phyloP scores from a whole-genome alignment of 2,888 invertebrate species.

The Temnothorax unifasciatus region DNA sequence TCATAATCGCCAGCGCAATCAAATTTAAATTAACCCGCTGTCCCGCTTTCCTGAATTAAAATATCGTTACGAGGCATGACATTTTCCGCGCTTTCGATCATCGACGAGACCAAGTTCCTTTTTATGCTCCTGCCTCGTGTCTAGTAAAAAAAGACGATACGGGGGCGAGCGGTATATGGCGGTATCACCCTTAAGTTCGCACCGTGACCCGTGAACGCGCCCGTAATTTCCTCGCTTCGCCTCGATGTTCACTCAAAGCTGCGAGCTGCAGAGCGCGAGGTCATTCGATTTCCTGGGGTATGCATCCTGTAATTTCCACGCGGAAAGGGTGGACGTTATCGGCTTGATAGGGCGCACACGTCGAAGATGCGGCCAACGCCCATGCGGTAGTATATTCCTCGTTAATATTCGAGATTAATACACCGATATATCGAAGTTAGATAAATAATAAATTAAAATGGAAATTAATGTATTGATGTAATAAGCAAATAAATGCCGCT shows the following conservation, averaged over 20 bases:
- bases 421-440: slow-evolving; percentile 8
- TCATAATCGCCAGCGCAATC: not conserved
- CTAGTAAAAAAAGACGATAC: slow-evolving; percentile 21
- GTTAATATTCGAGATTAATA: slow-evolving; percentile 52
- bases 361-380: slow-evolving; percentile 47
- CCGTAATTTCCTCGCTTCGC: slow-evolving; percentile 53
- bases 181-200: slow-evolving; percentile 53
- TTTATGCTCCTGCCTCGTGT: slow-evolving; percentile 18
- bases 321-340: slow-evolving; percentile 55
- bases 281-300: slow-evolving; percentile 57
- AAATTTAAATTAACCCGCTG: not conserved
- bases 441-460: slow-evolving; percentile 42
- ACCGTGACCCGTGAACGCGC: slow-evolving; percentile 51
- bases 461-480: slow-evolving; percentile 44
- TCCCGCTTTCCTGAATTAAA: slow-evolving; percentile 25
- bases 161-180: not conserved
- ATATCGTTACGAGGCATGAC: not conserved
- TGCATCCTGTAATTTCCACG: slow-evolving; percentile 57
- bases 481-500: slow-evolving; percentile 50
- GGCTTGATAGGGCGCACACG: slow-evolving; percentile 36
- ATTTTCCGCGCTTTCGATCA: slow-evolving; percentile 16
- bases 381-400: slow-evolving; percentile 15
- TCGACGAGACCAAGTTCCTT: slow-evolving; percentile 16
- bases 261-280: slow-evolving; percentile 46
- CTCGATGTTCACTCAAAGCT: slow-evolving; percentile 48